These are phyloP conservation scores for Danio jaintianensis DNA, from an alignment of 2,797 vertebrate genomes.

Conservation along the genomic window DNA sequence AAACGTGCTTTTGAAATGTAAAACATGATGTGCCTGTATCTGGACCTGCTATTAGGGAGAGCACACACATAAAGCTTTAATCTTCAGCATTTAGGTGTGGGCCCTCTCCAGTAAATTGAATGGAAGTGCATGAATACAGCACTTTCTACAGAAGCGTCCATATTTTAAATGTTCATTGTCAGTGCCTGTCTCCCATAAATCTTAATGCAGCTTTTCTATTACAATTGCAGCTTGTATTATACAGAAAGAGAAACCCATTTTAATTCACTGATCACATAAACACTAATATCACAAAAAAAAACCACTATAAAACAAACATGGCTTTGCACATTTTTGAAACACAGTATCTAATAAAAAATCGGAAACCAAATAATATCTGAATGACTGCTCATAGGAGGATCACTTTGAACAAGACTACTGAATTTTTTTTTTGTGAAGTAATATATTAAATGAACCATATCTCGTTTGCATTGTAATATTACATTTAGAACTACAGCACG, in stretches of 20 bases:
- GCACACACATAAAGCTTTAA: slow-evolving; percentile 48
- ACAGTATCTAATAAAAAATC: not conserved
- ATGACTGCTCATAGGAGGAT: no score
- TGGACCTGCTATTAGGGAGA: slow-evolving; percentile 22
- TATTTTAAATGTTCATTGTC: not conserved
- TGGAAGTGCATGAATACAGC: slow-evolving; percentile 23
- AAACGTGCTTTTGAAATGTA: slow-evolving; percentile 51
- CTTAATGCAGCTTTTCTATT: not conserved
- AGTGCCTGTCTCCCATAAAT: not conserved
- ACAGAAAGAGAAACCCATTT: no score
- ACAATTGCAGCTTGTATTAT: not conserved
- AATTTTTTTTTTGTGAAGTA: no score
- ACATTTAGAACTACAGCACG: no score
- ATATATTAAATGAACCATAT: no score
- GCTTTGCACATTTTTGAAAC: not conserved
- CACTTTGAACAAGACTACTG: no score
- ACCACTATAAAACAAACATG: not conserved
- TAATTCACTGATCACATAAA: no score
- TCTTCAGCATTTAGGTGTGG: slow-evolving; percentile 45
- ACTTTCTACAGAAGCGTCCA: not conserved
- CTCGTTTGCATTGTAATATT: no score
- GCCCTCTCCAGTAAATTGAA: slow-evolving; percentile 23
- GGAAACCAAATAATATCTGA: not conserved
- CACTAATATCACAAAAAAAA: no score
- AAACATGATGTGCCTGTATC: slow-evolving; percentile 29